Percentiles rank a stretch among this genome's conserved stretches.
Conservation (phyloP, 2,888 invertebrate species). For the Augiades crinisus region DNA sequence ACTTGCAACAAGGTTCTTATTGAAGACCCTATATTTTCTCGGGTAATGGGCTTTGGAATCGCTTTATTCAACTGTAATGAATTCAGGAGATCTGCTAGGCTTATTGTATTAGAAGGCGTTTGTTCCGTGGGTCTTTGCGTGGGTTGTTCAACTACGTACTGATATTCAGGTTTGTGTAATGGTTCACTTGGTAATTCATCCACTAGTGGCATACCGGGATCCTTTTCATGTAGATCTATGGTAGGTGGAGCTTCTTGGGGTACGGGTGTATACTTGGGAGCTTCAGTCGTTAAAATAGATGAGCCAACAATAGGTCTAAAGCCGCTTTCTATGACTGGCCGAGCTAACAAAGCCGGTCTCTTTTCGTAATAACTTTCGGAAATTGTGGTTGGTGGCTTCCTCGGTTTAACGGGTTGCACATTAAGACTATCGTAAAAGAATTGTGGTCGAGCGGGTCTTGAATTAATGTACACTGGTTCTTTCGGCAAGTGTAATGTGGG, state of each 20-base stretch:
- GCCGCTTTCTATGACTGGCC: constrained; percentile 60
- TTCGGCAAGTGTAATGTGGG: constrained; percentile 45
- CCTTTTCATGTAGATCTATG: constrained; percentile 41
- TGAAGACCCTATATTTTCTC: constrained; percentile 89
- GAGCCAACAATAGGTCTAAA: constrained; percentile 61
- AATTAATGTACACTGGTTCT: constrained; percentile 57
- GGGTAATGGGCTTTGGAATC: constrained; percentile 87
- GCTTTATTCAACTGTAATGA: constrained; percentile 88
- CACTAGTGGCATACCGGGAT: constrained; percentile 37
- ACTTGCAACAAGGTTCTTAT: constrained; percentile 89
- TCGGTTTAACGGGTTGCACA: constrained; percentile 40
- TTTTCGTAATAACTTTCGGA: constrained; percentile 70
- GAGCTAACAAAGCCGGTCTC: constrained; percentile 43
- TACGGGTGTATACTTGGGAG: constrained; percentile 43
- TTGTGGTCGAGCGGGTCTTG: constrained; percentile 55
- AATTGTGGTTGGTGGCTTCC: constrained; percentile 50
- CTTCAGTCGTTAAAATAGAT: constrained; percentile 43
- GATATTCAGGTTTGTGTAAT: constrained; percentile 48
- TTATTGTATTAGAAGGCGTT: constrained; percentile 45
- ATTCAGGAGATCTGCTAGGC: constrained; percentile 82
- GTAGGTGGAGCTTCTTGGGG: constrained; percentile 36
- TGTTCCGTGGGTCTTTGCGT: constrained; percentile 41
- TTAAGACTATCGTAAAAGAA: constrained; percentile 49
- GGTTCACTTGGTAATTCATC: constrained; percentile 41
- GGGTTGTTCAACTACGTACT: constrained; percentile 54